These are phyloP conservation scores for Micrastur ruficollis DNA, from an alignment of 2,797 vertebrate genomes.

Conservation along the genomic window DNA sequence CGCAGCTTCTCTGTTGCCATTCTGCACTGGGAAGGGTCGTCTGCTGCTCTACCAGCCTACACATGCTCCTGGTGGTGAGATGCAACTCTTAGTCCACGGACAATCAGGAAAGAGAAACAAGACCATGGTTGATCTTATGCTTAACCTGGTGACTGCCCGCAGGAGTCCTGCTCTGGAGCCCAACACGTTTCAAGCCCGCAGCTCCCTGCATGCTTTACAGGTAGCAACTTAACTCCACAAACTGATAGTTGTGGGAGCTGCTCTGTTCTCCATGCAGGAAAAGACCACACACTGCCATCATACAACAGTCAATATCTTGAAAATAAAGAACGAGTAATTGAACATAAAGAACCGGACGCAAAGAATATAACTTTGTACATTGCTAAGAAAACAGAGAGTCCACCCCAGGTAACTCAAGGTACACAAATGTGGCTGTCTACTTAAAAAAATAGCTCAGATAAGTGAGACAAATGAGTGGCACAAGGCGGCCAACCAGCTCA, in stretches of 20 bases:
- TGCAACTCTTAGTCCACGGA: neutral
- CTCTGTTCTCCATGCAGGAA: neutral
- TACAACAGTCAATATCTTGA: neutral
- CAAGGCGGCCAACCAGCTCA: neutral
- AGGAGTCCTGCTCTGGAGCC: neutral
- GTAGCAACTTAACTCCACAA: neutral
- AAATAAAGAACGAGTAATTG: neutral
- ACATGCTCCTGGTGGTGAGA: neutral
- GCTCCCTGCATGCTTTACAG: neutral
- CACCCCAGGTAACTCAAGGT: neutral
- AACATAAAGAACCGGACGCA: neutral
- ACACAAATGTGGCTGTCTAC: neutral
- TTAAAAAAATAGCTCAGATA: neutral
- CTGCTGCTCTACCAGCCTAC: neutral
- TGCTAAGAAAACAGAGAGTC: neutral
- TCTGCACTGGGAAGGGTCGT: neutral
- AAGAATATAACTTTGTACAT: neutral
- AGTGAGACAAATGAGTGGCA: neutral
- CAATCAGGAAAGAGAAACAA: neutral
- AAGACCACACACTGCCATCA: neutral
- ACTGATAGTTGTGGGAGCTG: neutral
- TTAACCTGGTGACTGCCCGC: neutral
- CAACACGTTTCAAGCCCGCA: neutral
- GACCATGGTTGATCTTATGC: neutral
- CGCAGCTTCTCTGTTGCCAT: neutral